Base-by-base conservation (phyloP, 2,797 vertebrate species). In the Gobio occitaniae region DNA sequence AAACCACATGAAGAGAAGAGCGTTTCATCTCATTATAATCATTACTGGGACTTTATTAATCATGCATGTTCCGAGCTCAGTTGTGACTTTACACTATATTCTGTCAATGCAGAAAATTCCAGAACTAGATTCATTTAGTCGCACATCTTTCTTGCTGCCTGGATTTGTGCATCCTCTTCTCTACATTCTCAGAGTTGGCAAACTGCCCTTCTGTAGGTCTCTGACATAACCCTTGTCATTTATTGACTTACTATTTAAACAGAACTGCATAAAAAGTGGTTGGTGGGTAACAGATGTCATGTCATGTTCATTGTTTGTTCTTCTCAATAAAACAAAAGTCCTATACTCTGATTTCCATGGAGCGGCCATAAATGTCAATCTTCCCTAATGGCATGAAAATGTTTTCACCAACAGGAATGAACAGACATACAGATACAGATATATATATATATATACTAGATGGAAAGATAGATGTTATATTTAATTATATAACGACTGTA, bases 1-100 rank as follows among this genome's bases (percentile, higher is more conserved):
- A 47, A 89, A 87, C 21, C 5, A 25, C 15, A 69, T 66, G 36
- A 89, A 88, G 82, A 86, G 70, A 83, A 87, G 61, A 47, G 88
- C 87, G 0, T 89, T 89, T 65, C 4, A 65, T 41, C 38, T 88
- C 9, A 89, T 89, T 81, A 2, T 87, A 1, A 70, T 88, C 1
- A 65, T 79, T 44, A 19, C 82, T 17, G 7, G 75, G 16, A 48
- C 5, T 16, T 82, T 84, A 48, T 0, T 59, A 17, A 12, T 88
- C 38, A 87, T 21, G 16, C 78, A 90, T 29, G 21, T 77, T 54
- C 87, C 88, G 2, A 47, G 76, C 17, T 16, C 83, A 4, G 12
- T 84, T 13, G 36, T 80, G 21, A 17, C 84, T 6, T 48, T 81
- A 2, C 4, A 61, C 8, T 1, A 17, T 69, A n/a, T 19, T 78